phyloP scores from a whole-genome alignment of 2,888 invertebrate genomes.

The Protonemura montana region DNA sequence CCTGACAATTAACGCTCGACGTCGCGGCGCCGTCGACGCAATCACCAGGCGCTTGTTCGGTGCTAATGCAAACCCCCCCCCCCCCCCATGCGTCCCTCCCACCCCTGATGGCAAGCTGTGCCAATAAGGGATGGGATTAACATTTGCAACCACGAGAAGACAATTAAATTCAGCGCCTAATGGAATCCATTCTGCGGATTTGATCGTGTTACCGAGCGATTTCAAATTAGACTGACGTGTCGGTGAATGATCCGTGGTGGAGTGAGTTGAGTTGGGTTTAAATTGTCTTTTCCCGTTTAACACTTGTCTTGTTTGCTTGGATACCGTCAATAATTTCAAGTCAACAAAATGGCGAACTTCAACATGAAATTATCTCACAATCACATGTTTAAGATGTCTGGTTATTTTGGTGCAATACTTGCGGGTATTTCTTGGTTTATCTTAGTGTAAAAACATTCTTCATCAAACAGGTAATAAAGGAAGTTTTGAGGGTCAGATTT shows the following conservation, averaged over 20 bases:
- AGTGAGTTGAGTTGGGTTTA: neutral
- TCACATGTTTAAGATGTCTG: too few species aligned
- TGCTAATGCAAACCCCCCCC: slow-evolving; percentile 23
- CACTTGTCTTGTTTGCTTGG: too few species aligned
- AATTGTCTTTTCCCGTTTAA: too few species aligned
- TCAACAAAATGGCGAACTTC: too few species aligned
- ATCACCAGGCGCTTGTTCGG: slow-evolving; percentile 27
- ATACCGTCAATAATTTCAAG: too few species aligned
- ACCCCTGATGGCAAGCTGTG: neutral
- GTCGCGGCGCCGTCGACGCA: slow-evolving; percentile 10
- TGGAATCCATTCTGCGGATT: neutral
- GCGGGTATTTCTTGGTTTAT: too few species aligned
- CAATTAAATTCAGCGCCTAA: neutral
- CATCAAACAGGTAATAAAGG: too few species aligned
- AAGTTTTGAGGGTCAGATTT: too few species aligned
- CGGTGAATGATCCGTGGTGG: neutral
- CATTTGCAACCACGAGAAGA: neutral
- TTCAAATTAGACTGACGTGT: neutral
- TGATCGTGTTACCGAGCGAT: neutral
- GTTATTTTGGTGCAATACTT: too few species aligned
- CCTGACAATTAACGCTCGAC: neutral
- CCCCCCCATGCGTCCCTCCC: neutral
- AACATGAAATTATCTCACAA: too few species aligned
- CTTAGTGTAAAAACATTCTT: too few species aligned
- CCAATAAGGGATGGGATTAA: neutral